These are phyloP conservation scores for Pristionchus fissidentatus DNA, from an alignment of 2,888 invertebrate species.

Conservation along the genomic window DNA sequence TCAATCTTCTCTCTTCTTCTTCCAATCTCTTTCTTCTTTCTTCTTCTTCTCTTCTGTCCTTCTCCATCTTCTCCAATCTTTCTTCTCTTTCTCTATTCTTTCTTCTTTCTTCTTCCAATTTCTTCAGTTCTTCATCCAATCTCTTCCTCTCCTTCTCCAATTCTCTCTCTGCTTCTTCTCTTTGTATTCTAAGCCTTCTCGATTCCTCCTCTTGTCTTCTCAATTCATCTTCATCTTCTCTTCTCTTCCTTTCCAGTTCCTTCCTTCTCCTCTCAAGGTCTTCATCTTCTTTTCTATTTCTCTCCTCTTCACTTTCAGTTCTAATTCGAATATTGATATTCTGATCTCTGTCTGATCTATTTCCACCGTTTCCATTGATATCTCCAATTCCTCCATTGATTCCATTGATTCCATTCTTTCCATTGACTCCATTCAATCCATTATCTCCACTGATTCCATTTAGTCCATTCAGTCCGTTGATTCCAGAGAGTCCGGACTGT, in stretches of 20 bases:
- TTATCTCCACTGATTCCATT: not conserved
- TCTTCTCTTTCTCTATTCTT: constrained; percentile 39
- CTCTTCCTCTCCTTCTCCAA: constrained; percentile 43
- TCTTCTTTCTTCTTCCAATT: constrained; percentile 31
- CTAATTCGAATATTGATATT: constrained; percentile 52
- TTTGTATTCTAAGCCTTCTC: constrained; percentile 2
- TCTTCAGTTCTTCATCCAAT: constrained; percentile 33
- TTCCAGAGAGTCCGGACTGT: not conserved
- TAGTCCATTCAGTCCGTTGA: not conserved
- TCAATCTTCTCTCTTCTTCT: not conserved
- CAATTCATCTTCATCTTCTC: constrained; percentile 44
- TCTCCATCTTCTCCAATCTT: constrained; percentile 25
- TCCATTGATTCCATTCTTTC: not conserved
- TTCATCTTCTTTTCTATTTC: constrained; percentile 36
- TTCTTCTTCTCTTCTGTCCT: constrained; percentile 40
- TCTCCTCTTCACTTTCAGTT: constrained; percentile 51
- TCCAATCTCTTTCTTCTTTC: constrained; percentile 34
- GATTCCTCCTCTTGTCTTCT: constrained; percentile 41
- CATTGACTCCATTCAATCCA: not conserved
- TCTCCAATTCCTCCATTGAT: not conserved
- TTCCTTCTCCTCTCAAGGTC: constrained; percentile 36
- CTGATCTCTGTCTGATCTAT: not conserved
- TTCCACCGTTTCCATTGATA: not conserved
- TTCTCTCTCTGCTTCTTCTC: constrained; percentile 21
- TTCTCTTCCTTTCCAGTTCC: constrained; percentile 40